Percentiles rank a stretch among this genome's conserved stretches.
Conservation (phyloP, 2,797 vertebrate genomes). For the Hozukius guyotensis region DNA sequence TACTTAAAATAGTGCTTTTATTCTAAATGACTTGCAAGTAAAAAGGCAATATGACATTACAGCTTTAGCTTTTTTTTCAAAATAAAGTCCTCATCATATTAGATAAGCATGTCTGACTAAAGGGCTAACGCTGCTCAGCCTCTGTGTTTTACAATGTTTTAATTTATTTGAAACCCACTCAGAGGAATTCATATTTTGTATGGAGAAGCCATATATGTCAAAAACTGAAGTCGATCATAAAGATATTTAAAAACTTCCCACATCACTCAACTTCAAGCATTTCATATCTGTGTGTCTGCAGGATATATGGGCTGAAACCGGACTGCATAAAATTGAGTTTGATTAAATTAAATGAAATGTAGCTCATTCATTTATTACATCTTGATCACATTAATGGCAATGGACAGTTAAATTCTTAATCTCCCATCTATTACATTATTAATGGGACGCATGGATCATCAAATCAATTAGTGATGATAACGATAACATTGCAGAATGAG, state of each 20-base stretch:
- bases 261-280: constrained; percentile 51
- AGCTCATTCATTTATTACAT: constrained; percentile 78
- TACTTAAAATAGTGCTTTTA: constrained; percentile 10
- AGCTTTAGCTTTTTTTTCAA: background rate
- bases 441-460: constrained; percentile 78
- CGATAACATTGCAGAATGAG: constrained; percentile 77
- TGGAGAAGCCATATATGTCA: background rate
- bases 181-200: constrained; percentile 45
- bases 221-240: constrained; percentile 39
- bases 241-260: constrained; percentile 61
- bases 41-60: constrained; percentile 28
- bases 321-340: constrained; percentile 77
- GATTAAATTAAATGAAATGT: constrained; percentile 84
- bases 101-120: background rate
- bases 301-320: constrained; percentile 62
- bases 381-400: constrained; percentile 82
- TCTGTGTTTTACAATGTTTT: constrained; percentile 25
- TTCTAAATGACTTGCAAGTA: constrained; percentile 36
- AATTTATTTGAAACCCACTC: constrained; percentile 50
- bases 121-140: constrained; percentile 4
- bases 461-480: constrained; percentile 85
- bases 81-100: constrained; percentile 14
- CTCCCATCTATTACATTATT: constrained; percentile 77
- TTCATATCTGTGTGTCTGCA: constrained; percentile 36
- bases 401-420: constrained; percentile 83